Evolutionary conservation across 1,140 invertebrate species (phyloP), one percentile per base, ranked within the genome.

Genomic region (Scaptomyza pallida): DNA sequence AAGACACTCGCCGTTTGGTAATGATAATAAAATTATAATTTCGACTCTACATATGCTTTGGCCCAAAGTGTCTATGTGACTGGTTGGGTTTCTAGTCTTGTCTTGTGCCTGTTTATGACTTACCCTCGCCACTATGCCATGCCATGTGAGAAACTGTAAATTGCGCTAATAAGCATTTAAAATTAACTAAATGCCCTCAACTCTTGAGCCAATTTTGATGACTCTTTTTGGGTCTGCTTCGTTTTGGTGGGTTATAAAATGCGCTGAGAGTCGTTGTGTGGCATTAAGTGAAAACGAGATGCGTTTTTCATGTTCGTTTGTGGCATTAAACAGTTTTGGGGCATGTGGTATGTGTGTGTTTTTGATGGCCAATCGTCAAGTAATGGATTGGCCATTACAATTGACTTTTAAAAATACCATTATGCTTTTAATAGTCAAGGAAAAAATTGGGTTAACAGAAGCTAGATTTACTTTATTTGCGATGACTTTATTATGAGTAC

Each of bases 21-120:
- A 90, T 90, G 89, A 89, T 90, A 90, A 90, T 90, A 90, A 90
- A 90, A 90, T 90, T 90, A 90, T 90, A 90, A 90, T 83, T 89
- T 76, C 75, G 69, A 63, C 48, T 77, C 54, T 50, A 74, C 79
- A 81, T 75, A 80, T 89, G 74, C 65, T 71, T n/a, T 17, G 40
- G 21, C 48, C 33, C 15, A 16, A 50, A 41, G 61, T 57, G 40
- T 71, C 47, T 67, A 21, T 47, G 43, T 44, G 17, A n/a, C 41
- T 56, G 52, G 19, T 30, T 37, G 15, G 47, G 17, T 59, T 30
- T 63, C 16, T 15, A n/a, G n/a, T 26, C 51, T 26, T 48, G 44
- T 61, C 17, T 43, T 23, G 4, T 12, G 12, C n/a, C 41, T 37
- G 44, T 47, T 56, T 63, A 48, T 40, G 33, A 17, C 26, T 13